phyloP scores from a whole-genome alignment of 2,888 invertebrate genomes.

The Vesta saturnalis region DNA sequence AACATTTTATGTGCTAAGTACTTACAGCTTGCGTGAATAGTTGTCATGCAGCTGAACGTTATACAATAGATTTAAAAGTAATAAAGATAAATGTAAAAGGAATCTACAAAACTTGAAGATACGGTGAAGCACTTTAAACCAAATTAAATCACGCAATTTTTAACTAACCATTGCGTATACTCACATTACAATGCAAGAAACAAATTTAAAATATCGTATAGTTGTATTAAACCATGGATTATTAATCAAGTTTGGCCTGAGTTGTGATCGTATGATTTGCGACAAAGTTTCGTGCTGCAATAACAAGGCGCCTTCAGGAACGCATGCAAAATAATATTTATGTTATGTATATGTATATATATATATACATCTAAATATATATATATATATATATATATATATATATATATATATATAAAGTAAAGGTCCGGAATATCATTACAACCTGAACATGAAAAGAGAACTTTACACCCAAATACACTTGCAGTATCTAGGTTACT shows the following conservation, averaged over 20 bases:
- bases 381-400: too few relatives aligned
- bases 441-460: slow-evolving; percentile 23
- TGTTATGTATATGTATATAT: too few relatives aligned
- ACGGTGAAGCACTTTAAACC: not conserved
- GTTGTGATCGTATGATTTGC: slow-evolving; percentile 24
- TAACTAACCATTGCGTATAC: too few relatives aligned
- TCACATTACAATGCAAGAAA: not conserved
- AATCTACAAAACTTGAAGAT: not conserved
- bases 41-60: not conserved
- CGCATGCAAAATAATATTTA: slow-evolving; percentile 24
- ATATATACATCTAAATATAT: too few relatives aligned
- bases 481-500: slow-evolving; percentile 18
- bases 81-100: not conserved
- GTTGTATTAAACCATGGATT: not conserved
- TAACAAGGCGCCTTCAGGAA: slow-evolving; percentile 23
- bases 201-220: not conserved
- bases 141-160: not conserved
- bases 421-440: slow-evolving; percentile 10
- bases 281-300: slow-evolving; percentile 21
- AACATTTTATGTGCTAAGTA: too few relatives aligned
- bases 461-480: slow-evolving; percentile 22
- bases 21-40: not conserved
- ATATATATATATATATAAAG: too few relatives aligned
- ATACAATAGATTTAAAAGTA: not conserved
- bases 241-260: slow-evolving; percentile 23